Conservation (phyloP, 2,113 vertebrate species). For the Ophiodon elongatus region DNA sequence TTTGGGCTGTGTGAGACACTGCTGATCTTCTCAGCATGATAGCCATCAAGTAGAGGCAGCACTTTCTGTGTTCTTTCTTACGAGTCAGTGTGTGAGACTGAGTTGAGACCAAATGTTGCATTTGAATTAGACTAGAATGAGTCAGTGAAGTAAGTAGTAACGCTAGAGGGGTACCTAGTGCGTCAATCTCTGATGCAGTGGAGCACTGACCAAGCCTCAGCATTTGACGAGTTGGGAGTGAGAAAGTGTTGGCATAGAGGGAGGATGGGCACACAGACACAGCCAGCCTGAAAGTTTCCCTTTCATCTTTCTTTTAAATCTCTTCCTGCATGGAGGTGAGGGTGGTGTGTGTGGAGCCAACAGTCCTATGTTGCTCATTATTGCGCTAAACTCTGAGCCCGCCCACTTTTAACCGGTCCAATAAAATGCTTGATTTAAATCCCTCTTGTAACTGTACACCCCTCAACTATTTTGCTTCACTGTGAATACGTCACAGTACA, state of each 20-base stretch:
- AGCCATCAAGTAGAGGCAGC: slow-evolving; percentile 21
- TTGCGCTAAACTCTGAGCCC: neutral
- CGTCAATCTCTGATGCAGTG: neutral
- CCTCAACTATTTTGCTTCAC: neutral
- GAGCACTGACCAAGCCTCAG: neutral
- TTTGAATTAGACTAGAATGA: neutral
- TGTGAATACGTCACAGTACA: neutral
- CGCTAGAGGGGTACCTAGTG: neutral
- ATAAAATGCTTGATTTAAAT: neutral
- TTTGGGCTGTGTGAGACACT: slow-evolving; percentile 11
- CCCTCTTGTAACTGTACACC: neutral
- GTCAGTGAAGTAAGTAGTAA: neutral
- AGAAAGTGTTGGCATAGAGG: no score
- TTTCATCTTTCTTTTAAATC: neutral
- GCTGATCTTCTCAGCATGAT: slow-evolving; percentile 41
- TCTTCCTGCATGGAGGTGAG: neutral
- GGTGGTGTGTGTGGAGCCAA: neutral
- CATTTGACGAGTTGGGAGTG: no score
- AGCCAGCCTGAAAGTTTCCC: neutral
- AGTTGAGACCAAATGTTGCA: slow-evolving; percentile 18
- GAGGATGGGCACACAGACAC: neutral
- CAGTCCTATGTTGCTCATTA: neutral
- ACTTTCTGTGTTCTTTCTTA: slow-evolving; percentile 2
- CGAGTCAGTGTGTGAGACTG: neutral
- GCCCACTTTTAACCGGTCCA: neutral